phyloP scores from a whole-genome alignment of 1,140 invertebrate genomes.

The Diorhabda sublineata region DNA sequence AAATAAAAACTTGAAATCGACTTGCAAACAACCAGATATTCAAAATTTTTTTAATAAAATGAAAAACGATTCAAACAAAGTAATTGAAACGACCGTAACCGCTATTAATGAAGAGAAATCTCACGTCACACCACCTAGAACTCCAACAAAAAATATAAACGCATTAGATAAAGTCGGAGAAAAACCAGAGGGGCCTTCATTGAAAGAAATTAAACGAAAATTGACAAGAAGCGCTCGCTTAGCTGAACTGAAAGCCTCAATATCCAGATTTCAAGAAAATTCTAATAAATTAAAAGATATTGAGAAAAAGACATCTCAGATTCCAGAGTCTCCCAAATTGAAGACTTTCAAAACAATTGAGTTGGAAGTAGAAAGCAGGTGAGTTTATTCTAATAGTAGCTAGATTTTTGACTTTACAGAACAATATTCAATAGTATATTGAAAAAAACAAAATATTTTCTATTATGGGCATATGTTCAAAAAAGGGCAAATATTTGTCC shows the following conservation, averaged over 20 bases:
- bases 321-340: constrained; percentile 49
- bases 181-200: constrained; percentile 54
- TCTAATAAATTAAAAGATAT: constrained; percentile 53
- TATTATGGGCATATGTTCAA: no score
- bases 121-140: constrained; percentile 35
- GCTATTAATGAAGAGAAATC: constrained; percentile 11
- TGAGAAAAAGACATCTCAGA: constrained; percentile 42
- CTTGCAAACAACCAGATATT: constrained; percentile 25
- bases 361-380: constrained; percentile 69
- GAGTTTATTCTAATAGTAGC: constrained; percentile 19
- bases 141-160: constrained; percentile 46
- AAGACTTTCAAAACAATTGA: constrained; percentile 69
- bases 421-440: no score
- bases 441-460: no score
- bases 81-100: constrained; percentile 7
- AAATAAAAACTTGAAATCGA: constrained; percentile 21
- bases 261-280: constrained; percentile 55
- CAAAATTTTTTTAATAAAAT: constrained; percentile 30
- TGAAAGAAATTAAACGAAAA: constrained; percentile 63
- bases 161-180: constrained; percentile 46
- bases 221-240: constrained; percentile 61
- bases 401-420: no score
- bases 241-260: constrained; percentile 60
- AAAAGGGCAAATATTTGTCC: no score
- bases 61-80: constrained; percentile 23